Conservation (phyloP, 1,140 invertebrate species). For the Portunus trituberculatus region DNA sequence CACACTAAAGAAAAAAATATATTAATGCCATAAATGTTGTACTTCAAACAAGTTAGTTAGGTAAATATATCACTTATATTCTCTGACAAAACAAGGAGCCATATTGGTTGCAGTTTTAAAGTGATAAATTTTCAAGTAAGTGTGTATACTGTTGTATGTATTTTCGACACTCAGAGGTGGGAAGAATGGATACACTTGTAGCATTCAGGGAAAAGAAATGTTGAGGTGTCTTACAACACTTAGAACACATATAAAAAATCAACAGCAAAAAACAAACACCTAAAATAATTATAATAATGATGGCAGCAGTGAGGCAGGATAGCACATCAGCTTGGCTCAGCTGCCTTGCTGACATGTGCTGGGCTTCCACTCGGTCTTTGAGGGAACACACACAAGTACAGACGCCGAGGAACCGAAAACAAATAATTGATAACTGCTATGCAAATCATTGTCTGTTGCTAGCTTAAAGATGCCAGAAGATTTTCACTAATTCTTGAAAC, state of each 20-base stretch:
- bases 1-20: not conserved
- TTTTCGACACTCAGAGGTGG: not conserved
- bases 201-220: conserved; percentile 1
- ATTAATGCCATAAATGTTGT: not conserved
- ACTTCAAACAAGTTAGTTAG: conserved; percentile 10
- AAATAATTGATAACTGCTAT: not conserved
- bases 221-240: conserved; percentile 12
- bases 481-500: not conserved
- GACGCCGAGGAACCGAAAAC: not conserved
- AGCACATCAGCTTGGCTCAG: not conserved
- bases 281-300: conserved; percentile 17
- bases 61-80: conserved; percentile 6
- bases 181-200: conserved; percentile 8
- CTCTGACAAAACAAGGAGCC: not conserved
- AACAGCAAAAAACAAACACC: conserved; percentile 5
- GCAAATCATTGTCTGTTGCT: not conserved
- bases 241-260: conserved; percentile 6
- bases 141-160: not conserved
- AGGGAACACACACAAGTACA: conserved; percentile 4
- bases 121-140: not conserved
- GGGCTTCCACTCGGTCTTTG: not conserved
- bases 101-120: not conserved
- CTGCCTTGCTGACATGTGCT: not conserved
- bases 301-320: not conserved
- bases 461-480: not conserved